These are phyloP conservation scores for Cossypha polioptera DNA, from an alignment of 2,797 vertebrate species.

Conservation along the genomic window DNA sequence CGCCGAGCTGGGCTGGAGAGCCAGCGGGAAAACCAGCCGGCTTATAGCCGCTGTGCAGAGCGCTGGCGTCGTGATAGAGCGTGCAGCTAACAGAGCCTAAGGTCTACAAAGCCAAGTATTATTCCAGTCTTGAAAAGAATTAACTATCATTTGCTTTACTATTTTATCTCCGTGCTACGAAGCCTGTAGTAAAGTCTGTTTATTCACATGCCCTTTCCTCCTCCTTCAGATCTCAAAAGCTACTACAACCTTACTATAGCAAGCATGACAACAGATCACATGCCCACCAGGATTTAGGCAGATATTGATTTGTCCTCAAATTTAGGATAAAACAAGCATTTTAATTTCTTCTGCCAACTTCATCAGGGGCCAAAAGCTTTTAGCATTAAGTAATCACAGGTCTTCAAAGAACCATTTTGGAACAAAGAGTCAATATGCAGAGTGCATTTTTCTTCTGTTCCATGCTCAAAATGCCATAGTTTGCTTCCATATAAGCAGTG, in stretches of 20 bases:
- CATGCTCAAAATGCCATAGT: not conserved
- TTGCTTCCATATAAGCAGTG: not conserved
- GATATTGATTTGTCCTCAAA: not conserved
- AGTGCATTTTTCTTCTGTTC: not conserved
- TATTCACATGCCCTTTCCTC: not conserved
- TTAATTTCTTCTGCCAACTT: not conserved
- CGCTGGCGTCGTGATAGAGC: rapidly evolving
- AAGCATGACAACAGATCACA: rapidly evolving
- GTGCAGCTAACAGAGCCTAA: too few species aligned
- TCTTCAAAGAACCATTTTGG: not conserved
- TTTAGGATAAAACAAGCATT: rapidly evolving
- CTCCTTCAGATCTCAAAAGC: not conserved
- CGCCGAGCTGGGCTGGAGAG: rapidly evolving
- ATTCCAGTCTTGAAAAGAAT: not conserved
- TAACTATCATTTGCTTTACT: not conserved
- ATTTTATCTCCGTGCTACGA: not conserved
- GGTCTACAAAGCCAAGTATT: rapidly evolving
- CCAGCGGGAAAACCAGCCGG: rapidly evolving
- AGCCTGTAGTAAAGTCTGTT: not conserved
- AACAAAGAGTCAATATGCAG: rapidly evolving
- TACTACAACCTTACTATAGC: not conserved
- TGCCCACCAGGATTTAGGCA: not conserved
- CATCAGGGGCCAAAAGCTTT: rapidly evolving
- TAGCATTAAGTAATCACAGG: not conserved
- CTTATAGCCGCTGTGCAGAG: rapidly evolving